Conservation (phyloP, 2,888 invertebrate species). For the Pandemis corylana region DNA sequence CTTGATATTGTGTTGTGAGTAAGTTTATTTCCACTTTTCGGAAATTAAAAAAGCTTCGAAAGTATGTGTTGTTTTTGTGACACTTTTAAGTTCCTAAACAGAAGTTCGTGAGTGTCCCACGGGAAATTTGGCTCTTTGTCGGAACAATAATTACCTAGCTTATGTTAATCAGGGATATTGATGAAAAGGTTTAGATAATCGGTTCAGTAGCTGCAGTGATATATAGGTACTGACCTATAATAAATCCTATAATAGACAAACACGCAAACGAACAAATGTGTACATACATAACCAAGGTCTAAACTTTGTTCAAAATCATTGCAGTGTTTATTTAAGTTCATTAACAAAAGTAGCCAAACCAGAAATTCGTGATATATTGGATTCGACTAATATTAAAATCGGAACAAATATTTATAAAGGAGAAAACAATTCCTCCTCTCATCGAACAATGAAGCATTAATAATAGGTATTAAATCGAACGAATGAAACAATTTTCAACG, state of each 20-base stretch:
- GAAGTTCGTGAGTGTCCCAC: no score
- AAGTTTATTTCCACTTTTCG: not conserved
- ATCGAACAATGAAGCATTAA: constrained; percentile 1
- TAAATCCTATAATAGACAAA: no score
- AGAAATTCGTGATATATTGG: not conserved
- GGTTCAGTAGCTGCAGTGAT: no score
- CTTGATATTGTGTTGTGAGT: not conserved
- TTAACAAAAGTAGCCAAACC: not conserved
- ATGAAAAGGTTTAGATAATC: no score
- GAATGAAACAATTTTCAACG: constrained; percentile 1
- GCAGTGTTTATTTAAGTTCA: no score
- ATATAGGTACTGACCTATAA: no score
- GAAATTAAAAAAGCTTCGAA: not conserved
- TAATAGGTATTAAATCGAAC: constrained; percentile 4
- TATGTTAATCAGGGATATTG: no score
- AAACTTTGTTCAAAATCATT: no score
- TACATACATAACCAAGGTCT: no score
- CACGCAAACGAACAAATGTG: no score
- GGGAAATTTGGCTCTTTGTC: no score
- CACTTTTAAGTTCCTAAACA: not conserved
- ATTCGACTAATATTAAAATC: not conserved
- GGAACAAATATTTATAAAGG: not conserved
- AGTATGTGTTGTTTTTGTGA: not conserved
- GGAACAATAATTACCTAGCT: no score
- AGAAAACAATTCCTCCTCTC: not conserved